Base-by-base conservation (phyloP, 1,140 invertebrate genomes). In the Drosophila melanica region DNA sequence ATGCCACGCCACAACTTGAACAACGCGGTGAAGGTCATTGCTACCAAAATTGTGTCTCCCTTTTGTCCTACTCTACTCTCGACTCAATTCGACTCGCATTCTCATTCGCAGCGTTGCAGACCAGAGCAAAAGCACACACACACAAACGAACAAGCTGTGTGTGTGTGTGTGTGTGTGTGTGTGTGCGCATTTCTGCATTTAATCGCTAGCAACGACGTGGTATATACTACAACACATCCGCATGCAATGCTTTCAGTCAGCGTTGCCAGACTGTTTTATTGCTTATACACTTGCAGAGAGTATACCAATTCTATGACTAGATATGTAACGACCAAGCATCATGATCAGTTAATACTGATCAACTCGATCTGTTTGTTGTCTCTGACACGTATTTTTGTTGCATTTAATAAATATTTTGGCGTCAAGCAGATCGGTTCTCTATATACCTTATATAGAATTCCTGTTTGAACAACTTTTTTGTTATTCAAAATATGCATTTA, bases 21-120 rank as follows among this genome's bases (percentile, higher is more conserved):
- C 90, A 91, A 90, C 90, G 90, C 90, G 90, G 90, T 91, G 90
- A 91, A 91, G 90, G 90, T 91, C 90, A 91, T 91, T 91, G 90
- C 90, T 91, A 91, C 90, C 90, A 91, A 91, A 90, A 91, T 91
- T 90, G 82, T 90, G 81, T 90, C 90, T 91, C 90, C 89, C 90
- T 91, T 87, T 91, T 90, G 90, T 90, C 90, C 90, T 91, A 90
- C 90, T 82, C 77, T 77, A 82, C 77, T 76, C 72, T 76, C 62
- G 64, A 55, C 65, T 51, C 72, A 42, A 69, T 51, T 53, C 81
- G 76, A 79, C 69, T 66, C 76, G 81, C 66, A 75, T 63, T 70
- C 69, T 71, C 65, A 62, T 54, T 57, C 33, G 69, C 64, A 63
- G 45, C 14, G 54, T 53, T 58, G 47, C 67, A 82, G 42, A 47